Evolutionary conservation across 64 coral and sea anemone genomes (phyloP), one percentile per base, ranked within the genome.

Genomic region (Trachythela sp.): DNA sequence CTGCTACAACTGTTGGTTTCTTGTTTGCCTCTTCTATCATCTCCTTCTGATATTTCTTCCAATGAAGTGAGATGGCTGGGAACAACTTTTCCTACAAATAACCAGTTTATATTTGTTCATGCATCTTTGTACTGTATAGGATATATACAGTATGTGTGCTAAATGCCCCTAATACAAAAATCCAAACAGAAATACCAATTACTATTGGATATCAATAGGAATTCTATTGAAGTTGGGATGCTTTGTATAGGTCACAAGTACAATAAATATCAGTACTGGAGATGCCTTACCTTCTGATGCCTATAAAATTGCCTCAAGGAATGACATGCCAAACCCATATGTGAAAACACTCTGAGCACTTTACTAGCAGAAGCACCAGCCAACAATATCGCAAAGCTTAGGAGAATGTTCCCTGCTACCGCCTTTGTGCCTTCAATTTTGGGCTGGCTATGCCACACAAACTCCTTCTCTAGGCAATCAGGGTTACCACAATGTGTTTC

Each of bases 401-500:
- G n/a, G 5, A 89, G 48, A 3, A 89, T 27, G n/a, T 89, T 89
- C 26, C 68, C 87, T 31, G 87, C 87, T 41, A 37, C 30, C 13
- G 31, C 77, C 4, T 48, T 48, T 17, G 54, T 26, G 10, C 41
- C 87, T 50, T 36, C 40, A 27, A 89, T 80, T 33, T 48, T 32
- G 27, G 87, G 87, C 45, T 89, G 87, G 48, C 87, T 89, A 6
- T 45, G 64, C 87, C 87, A 89, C 43, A 77, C 26, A 51, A 15
- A 49, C 22, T 76, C 29, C 29, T 41, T 70, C 36, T 77, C 34
- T 35, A 10, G 26, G 27, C 87, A 89, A 24, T 89, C 48, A 6
- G 39, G 36, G 26, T 89, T 89, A 2, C 76, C 40, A 49, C 87
- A 89, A 48, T 70, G 42, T 6, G 41, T 50, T 13, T 49, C 32